Base-by-base conservation (phyloP, 2,797 vertebrate genomes). In the Amblyopsis hoosieri region DNA sequence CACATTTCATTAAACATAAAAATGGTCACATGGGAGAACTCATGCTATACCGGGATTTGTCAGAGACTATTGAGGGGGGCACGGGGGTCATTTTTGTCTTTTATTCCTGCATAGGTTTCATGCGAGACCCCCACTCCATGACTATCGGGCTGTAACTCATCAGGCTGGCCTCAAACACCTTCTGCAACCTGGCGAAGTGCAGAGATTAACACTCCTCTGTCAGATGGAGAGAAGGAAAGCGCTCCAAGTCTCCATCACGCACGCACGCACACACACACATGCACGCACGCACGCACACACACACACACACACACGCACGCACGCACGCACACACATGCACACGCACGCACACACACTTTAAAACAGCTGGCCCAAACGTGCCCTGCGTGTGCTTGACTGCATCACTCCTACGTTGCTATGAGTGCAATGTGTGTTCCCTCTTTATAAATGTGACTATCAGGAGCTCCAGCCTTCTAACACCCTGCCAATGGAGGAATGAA, bases 351-450 rank as follows among this genome's bases (percentile, higher is more conserved):
- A 71, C 71, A 65, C 31, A 51, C 45, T 45, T 78, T 75, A 71
- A 85, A 80, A 84, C 86, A 85, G 81, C 75, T 81, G 79, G 79
- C 55, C 23, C 57, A 15, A 62, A 72, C 70, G 77, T 52, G 50
- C 37, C 1, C 45, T 60, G 17, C 48, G 17, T 60, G 57, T 17
- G 37, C 63, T 74, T 60, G 55, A 78, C 75, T 74, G 68, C 49
- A 46, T 72, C 62, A 78, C 64, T 69, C 17, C 12, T 60, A 37
- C 47, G 62, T 71, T 60, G 8, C 12, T 48, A 48, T 48, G 12
- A 12, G 47, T 48, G 47, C 47, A 48, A 9, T 52, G 49, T 61
- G 59, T 61, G 33, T 51, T 17, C 49, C 12, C 15, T 54, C 10
- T 76, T 78, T 67, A 64, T 75, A 72, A 82, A 83, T 67, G 54